Conservation (phyloP, 2,113 vertebrate genomes). For the Proterorhinus semilunaris region DNA sequence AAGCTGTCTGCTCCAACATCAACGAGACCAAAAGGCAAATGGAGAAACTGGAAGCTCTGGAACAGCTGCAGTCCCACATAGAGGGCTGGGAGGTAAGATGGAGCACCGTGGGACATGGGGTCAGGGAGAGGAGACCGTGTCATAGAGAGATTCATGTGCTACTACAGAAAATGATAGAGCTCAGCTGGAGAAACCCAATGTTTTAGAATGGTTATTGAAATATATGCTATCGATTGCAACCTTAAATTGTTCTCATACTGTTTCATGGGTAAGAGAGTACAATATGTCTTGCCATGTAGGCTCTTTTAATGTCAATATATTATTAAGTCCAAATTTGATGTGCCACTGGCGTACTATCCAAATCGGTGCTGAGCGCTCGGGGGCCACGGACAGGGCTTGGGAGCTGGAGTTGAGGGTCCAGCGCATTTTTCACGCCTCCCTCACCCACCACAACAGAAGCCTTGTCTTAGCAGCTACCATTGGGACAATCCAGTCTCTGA, state of each 20-base stretch:
- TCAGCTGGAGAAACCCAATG: not conserved
- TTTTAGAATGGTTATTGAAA: not conserved
- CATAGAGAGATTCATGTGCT: not conserved
- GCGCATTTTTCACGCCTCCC: conserved; percentile 70
- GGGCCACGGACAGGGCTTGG: conserved; percentile 62
- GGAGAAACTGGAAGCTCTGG: conserved; percentile 96
- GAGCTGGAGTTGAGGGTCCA: conserved; percentile 53
- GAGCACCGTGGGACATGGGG: not conserved
- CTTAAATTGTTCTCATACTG: not conserved
- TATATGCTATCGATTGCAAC: not conserved
- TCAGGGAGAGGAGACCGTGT: not conserved
- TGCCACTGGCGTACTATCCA: conserved; percentile 16
- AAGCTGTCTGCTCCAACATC: conserved; percentile 96
- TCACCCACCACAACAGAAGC: conserved; percentile 70
- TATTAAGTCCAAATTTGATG: too few species aligned
- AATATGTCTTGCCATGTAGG: not conserved
- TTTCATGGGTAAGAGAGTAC: not conserved
- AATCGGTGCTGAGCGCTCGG: conserved; percentile 38
- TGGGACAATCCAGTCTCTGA: conserved; percentile 66
- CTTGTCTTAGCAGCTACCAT: conserved; percentile 66
- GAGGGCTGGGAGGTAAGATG: conserved; percentile 96
- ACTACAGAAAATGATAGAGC: not conserved
- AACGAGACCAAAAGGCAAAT: conserved; percentile 99
- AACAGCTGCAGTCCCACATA: conserved; percentile 96
- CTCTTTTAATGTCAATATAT: too few species aligned